phyloP scores from a whole-genome alignment of 2,888 invertebrate species.

The Thymelicus acteon region DNA sequence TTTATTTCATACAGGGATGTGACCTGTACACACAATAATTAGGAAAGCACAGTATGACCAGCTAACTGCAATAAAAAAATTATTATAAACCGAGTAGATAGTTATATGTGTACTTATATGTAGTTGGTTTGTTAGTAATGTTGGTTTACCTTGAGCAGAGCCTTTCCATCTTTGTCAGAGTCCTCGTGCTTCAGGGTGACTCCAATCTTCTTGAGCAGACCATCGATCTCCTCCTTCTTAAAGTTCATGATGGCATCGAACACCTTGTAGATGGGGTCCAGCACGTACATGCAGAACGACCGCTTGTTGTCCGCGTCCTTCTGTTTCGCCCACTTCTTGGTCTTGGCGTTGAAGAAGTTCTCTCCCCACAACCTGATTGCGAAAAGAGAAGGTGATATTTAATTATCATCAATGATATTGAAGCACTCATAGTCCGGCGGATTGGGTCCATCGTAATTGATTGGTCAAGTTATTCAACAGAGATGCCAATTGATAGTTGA shows the following conservation, averaged over 20 bases:
- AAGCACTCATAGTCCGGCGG: too few species aligned
- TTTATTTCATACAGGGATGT: too few species aligned
- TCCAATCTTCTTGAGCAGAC: slow-evolving; percentile 94
- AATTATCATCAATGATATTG: too few species aligned
- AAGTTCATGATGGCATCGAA: slow-evolving; percentile 93
- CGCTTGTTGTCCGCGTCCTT: slow-evolving; percentile 96
- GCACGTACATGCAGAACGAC: slow-evolving; percentile 99
- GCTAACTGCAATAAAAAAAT: too few species aligned
- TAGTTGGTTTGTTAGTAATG: too few species aligned
- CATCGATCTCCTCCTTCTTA: slow-evolving; percentile 96
- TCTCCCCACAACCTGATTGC: slow-evolving; percentile 95
- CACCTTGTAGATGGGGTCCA: slow-evolving; percentile 99
- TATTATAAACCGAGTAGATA: too few species aligned
- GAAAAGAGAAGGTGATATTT: not conserved
- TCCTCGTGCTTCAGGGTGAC: slow-evolving; percentile 97
- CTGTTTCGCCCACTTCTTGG: slow-evolving; percentile 99
- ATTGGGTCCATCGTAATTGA: too few species aligned
- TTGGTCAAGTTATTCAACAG: too few species aligned
- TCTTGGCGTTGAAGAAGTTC: slow-evolving; percentile 98
- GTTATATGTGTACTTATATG: too few species aligned
- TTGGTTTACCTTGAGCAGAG: slow-evolving; percentile 91
- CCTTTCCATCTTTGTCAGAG: slow-evolving; percentile 98
- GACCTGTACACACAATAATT: too few species aligned
- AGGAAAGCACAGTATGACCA: too few species aligned
- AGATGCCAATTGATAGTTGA: too few species aligned